Percentiles rank a stretch among this genome's conserved stretches.
Evolutionary conservation across 1,140 invertebrate species (phyloP).

Genomic region (Aricia agestis): DNA sequence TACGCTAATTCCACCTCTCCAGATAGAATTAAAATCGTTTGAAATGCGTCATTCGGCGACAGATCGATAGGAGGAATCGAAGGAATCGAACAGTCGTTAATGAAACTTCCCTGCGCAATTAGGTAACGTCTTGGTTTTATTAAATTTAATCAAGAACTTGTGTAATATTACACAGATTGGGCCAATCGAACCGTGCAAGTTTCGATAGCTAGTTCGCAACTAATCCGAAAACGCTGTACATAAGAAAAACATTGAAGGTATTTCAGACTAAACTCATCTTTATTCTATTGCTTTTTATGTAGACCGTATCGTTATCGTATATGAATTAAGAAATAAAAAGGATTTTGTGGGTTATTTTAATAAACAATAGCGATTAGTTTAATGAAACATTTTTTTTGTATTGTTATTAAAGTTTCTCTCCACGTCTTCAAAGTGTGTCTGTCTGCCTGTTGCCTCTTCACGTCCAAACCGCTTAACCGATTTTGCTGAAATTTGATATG

Average conservation of each 20-base stretch:
- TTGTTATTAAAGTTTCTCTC: too few relatives aligned
- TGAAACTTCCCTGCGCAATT: slow-evolving; percentile 71
- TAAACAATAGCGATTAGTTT: too few relatives aligned
- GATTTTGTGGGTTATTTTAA: too few relatives aligned
- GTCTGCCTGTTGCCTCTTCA: too few relatives aligned
- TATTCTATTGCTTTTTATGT: background rate
- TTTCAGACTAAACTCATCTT: background rate
- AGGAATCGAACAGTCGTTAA: slow-evolving; percentile 71
- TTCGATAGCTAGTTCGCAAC: slow-evolving; percentile 72
- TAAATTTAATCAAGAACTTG: slow-evolving; percentile 76
- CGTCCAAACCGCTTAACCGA: too few relatives aligned
- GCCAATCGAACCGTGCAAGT: slow-evolving; percentile 71
- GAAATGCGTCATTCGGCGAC: slow-evolving; percentile 32
- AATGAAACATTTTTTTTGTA: too few relatives aligned
- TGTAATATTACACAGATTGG: slow-evolving; percentile 75
- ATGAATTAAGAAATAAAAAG: background rate
- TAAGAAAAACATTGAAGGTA: slow-evolving; percentile 29
- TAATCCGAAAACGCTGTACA: slow-evolving; percentile 60
- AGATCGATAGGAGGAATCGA: slow-evolving; percentile 54
- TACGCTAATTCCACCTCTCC: background rate
- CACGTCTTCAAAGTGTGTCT: too few relatives aligned
- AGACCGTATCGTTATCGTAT: too few relatives aligned
- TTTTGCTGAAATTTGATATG: too few relatives aligned
- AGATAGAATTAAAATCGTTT: slow-evolving; percentile 37
- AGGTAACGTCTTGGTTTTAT: slow-evolving; percentile 74